phyloP scores from a whole-genome alignment of 2,888 invertebrate genomes.

The Agonopterix heracliana region DNA sequence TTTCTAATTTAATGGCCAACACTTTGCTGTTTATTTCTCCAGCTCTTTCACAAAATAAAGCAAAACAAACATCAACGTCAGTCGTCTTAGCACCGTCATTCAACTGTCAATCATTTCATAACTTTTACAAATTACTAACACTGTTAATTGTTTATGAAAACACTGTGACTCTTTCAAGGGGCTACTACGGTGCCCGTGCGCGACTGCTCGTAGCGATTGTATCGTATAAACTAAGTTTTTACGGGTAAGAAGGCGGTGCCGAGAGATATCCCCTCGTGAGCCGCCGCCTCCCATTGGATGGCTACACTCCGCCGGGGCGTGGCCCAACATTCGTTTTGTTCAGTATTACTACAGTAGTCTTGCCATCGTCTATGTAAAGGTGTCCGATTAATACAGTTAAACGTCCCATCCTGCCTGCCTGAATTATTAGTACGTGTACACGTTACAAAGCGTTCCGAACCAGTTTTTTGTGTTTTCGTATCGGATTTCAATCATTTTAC shows the following conservation, averaged over 20 bases:
- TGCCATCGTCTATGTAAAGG: slow-evolving; percentile 33
- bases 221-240: slow-evolving; percentile 40
- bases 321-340: slow-evolving; percentile 16
- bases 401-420: slow-evolving; percentile 32
- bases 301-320: slow-evolving; percentile 20
- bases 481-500: slow-evolving; percentile 29
- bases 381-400: slow-evolving; percentile 22
- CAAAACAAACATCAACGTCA: slow-evolving; percentile 27
- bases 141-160: slow-evolving; percentile 1
- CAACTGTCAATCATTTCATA: slow-evolving; percentile 32
- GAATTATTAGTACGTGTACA: slow-evolving; percentile 25
- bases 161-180: slow-evolving; percentile 1
- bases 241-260: slow-evolving; percentile 31
- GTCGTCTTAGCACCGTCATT: slow-evolving; percentile 22
- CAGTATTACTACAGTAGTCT: slow-evolving; percentile 16
- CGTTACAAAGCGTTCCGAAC: slow-evolving; percentile 16
- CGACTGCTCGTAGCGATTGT: slow-evolving; percentile 41
- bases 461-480: slow-evolving; percentile 33
- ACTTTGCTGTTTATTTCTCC: slow-evolving; percentile 39
- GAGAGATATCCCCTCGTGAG: slow-evolving; percentile 13
- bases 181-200: slow-evolving; percentile 10
- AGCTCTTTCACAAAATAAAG: slow-evolving; percentile 40
- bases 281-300: slow-evolving; percentile 32
- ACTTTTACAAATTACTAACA: slow-evolving; percentile 2
- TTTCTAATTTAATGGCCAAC: slow-evolving; percentile 59